Base-by-base conservation (phyloP, 2,888 invertebrate genomes). In the Vandiemenella viatica region DNA sequence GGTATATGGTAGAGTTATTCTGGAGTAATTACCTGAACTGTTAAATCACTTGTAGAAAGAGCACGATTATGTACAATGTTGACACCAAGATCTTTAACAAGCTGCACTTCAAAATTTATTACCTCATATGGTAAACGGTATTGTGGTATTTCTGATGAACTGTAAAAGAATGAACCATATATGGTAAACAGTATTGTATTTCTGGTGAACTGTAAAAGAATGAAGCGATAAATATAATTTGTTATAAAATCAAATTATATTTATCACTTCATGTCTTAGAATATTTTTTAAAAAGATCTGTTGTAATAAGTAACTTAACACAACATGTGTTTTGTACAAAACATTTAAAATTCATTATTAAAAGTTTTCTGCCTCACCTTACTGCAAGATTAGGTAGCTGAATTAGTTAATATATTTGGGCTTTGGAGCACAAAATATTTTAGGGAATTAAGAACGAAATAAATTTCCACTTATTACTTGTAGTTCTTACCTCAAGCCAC, bases 151-250 rank as follows among this genome's bases (percentile, higher is more conserved):
- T 98, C 97, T 0, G 91, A 76, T 0, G 93, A 80, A 63, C 96
- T 95, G 62, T 37, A 68, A 70, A 45, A 53, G 50, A 49, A 45
- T 47, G 40, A 48, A 88, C 91, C 53, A 86, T 82, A 60, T 79
- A 85, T 0, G 98, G 97, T 20, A 98, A 73, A 38, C 98, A 86
- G 65, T 91, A 98, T 63, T 97, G 95, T 0, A 97, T 97, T 70
- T 98, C 97, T 0, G 91, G 76, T 0, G 93, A 80, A 63, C 96
- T 95, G 62, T 37, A 68, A 70, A 45, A 53, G 50, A 49, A 45
- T 47, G 40, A 48, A 88, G 91, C 53, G n/a, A n/a, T n/a, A n/a
- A n/a, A n/a, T 17, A 44, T 42, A 22, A 20, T 32, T 10, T 6
- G 21, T 13, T 32, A 10, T 13, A 26, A 18, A 18, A n/a, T n/a